Evolutionary conservation across 1,140 invertebrate genomes (phyloP).

Genomic region (Marisa cornuarietis): DNA sequence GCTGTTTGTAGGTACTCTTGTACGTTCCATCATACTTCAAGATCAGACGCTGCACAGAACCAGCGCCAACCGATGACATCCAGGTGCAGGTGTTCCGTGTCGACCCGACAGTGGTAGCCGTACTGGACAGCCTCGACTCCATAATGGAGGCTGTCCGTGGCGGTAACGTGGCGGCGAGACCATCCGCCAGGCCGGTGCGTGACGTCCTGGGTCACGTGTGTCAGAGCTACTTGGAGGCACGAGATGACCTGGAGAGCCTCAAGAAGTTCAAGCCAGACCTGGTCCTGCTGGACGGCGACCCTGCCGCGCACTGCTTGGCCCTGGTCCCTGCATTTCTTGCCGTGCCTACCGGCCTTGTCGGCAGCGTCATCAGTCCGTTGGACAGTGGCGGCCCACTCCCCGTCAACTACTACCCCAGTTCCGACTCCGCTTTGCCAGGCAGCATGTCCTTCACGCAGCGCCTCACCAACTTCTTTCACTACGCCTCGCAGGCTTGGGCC

Average conservation of each 20-base stretch:
- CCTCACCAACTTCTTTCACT: slow-evolving; percentile 12
- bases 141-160: not conserved
- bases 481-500: not conserved
- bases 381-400: slow-evolving; percentile 15
- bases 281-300: slow-evolving; percentile 9
- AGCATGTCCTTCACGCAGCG: slow-evolving; percentile 10
- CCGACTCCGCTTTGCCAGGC: slow-evolving; percentile 2
- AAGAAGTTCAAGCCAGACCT: slow-evolving; percentile 11
- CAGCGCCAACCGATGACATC: not conserved
- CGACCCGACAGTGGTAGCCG: not conserved
- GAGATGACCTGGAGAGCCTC: slow-evolving; percentile 14
- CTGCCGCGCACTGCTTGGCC: slow-evolving; percentile 1
- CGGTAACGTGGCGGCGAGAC: not conserved
- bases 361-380: slow-evolving; percentile 1
- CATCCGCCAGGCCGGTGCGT: not conserved
- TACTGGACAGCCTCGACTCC: slow-evolving; percentile 4
- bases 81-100: slow-evolving; percentile 4
- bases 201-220: slow-evolving; percentile 5
- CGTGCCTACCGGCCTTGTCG: not conserved
- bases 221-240: slow-evolving; percentile 8
- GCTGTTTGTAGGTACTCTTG: slow-evolving; percentile 11
- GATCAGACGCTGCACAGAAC: slow-evolving; percentile 17
- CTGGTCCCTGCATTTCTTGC: slow-evolving; percentile 12
- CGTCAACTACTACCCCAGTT: slow-evolving; percentile 5
- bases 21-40: slow-evolving; percentile 22